Evolutionary conservation across 2,113 vertebrate species (phyloP).

Genomic region (Embiotoca jacksoni): DNA sequence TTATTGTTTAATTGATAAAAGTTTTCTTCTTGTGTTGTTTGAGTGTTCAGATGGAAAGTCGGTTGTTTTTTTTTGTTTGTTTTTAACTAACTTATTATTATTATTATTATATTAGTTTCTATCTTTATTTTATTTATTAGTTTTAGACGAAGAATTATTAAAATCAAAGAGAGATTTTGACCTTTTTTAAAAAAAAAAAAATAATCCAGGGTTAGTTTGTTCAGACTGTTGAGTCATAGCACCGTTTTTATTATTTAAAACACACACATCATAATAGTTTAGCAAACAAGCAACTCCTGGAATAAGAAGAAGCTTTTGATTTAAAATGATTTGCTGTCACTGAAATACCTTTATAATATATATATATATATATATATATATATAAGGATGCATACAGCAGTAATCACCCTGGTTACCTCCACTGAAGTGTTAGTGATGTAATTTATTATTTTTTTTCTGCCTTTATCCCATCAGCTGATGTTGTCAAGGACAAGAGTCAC

Average conservation of each 20-base stretch:
- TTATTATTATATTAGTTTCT: neutral
- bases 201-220: neutral
- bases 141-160: too few species aligned
- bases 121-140: too few species aligned
- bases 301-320: neutral
- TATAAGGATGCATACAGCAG: too few species aligned
- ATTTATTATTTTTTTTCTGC: conserved; percentile 58
- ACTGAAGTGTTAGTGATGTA: conserved; percentile 33
- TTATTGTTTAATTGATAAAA: neutral
- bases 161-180: too few species aligned
- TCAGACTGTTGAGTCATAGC: neutral
- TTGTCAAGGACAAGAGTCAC: conserved; percentile 99
- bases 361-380: too few species aligned
- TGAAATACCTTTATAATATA: too few species aligned
- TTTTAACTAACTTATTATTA: conserved; percentile 1
- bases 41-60: neutral
- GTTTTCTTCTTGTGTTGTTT: neutral
- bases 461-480: conserved; percentile 94
- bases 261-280: neutral
- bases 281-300: neutral
- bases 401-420: neutral
- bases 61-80: neutral
- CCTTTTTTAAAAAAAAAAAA: too few species aligned
- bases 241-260: neutral
- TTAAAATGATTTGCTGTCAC: too few species aligned